Percentiles rank a stretch among this genome's conserved stretches.
phyloP scores from a whole-genome alignment of 2,888 invertebrate genomes.

The Thelaira solivaga region DNA sequence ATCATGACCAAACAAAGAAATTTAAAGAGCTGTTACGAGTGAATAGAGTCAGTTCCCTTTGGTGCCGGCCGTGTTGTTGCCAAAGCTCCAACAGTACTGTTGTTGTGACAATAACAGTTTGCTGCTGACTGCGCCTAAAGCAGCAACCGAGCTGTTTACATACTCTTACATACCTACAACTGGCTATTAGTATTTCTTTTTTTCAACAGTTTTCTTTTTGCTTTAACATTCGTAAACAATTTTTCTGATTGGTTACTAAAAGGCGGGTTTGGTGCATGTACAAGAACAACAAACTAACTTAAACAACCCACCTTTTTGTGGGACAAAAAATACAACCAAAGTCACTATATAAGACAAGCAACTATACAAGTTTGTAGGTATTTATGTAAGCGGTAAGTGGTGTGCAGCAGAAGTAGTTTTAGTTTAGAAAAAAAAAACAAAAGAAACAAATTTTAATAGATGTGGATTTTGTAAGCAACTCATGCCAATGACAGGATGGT shows the following conservation, averaged over 20 bases:
- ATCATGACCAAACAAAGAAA: conserved; percentile 40
- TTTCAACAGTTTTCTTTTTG: conserved; percentile 71
- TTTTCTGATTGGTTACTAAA: conserved; percentile 73
- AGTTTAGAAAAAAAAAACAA: conserved; percentile 24
- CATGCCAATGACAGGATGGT: conserved; percentile 35
- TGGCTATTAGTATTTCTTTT: conserved; percentile 24
- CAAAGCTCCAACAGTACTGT: conserved; percentile 16
- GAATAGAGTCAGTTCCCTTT: conserved; percentile 28
- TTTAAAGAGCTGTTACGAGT: conserved; percentile 45
- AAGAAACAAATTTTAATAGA: neutral
- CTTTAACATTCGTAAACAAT: conserved; percentile 74
- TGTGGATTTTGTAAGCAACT: conserved; percentile 2
- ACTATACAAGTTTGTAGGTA: conserved; percentile 7
- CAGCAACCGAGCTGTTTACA: conserved; percentile 41
- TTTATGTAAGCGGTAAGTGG: too few relatives aligned
- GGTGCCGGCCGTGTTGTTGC: conserved; percentile 9
- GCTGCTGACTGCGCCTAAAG: neutral
- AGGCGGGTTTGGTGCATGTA: conserved; percentile 60
- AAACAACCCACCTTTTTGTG: conserved; percentile 50
- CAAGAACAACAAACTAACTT: conserved; percentile 37
- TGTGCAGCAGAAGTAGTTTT: conserved; percentile 24
- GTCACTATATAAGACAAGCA: conserved; percentile 22
- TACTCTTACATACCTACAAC: too few relatives aligned
- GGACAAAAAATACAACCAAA: neutral
- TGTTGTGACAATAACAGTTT: neutral